phyloP scores from a whole-genome alignment of 2,113 vertebrate species.

The Syngnathus typhle region DNA sequence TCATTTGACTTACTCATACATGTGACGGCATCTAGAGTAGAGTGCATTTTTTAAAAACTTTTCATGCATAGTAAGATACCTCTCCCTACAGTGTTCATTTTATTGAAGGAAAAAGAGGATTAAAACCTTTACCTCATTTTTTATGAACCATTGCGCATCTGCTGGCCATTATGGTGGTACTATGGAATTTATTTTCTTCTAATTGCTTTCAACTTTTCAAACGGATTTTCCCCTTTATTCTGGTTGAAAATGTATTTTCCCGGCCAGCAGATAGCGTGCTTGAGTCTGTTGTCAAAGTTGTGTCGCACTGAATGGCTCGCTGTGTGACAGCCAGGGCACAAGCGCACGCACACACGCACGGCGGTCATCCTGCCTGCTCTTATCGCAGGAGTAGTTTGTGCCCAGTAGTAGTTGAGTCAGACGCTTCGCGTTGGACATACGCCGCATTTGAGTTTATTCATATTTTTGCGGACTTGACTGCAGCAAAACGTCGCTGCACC shows the following conservation, averaged over 20 bases:
- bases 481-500: slow-evolving; percentile 23
- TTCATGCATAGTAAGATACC: no score
- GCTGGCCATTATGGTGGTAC: background rate
- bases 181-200: background rate
- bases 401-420: slow-evolving; percentile 9
- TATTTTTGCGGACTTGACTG: slow-evolving; percentile 8
- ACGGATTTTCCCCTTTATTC: no score
- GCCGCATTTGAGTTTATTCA: background rate
- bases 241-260: background rate
- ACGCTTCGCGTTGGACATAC: slow-evolving; percentile 13
- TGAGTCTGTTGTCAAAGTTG: background rate
- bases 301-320: slow-evolving; percentile 17
- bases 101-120: no score
- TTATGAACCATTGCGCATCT: no score
- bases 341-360: slow-evolving; percentile 1
- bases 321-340: slow-evolving; percentile 36
- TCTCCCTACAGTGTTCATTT: no score
- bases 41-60: no score
- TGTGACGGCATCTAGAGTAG: background rate
- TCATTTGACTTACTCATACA: background rate
- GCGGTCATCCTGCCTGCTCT: slow-evolving; percentile 11
- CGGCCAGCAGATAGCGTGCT: slow-evolving; percentile 22
- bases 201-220: no score
- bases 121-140: no score
- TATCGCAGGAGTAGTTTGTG: slow-evolving; percentile 18